A percentile compares a stretch with the other conserved stretches of the same genome.
Conservation (phyloP, 2,888 invertebrate genomes). For the Dryobotodes eremita region DNA sequence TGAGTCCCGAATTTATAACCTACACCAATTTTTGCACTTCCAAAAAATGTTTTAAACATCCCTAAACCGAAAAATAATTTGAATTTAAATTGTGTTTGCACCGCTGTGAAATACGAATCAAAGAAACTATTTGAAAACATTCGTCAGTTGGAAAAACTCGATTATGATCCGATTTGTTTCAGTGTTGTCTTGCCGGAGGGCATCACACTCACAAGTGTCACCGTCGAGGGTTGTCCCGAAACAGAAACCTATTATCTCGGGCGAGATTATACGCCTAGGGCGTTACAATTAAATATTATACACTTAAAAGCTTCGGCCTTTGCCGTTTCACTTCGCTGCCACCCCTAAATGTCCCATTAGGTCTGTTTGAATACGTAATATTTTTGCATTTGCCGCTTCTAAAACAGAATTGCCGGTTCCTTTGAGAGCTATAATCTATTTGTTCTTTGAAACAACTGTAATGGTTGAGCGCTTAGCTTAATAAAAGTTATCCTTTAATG, state of each 20-base stretch:
- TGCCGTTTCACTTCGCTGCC: constrained; percentile 91
- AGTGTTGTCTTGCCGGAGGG: constrained; percentile 87
- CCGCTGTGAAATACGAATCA: constrained; percentile 49
- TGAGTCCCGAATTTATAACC: constrained; percentile 79
- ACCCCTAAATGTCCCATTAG: constrained; percentile 91
- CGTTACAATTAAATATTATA: constrained; percentile 91
- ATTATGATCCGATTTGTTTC: constrained; percentile 90
- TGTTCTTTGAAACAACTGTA: constrained; percentile 90
- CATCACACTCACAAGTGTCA: constrained; percentile 89
- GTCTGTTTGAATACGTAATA: constrained; percentile 91
- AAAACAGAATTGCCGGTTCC: constrained; percentile 90
- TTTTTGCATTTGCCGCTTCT: constrained; percentile 90
- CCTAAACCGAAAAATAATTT: constrained; percentile 55
- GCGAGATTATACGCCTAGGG: constrained; percentile 91
- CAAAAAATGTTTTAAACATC: constrained; percentile 53
- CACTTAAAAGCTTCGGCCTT: constrained; percentile 91
- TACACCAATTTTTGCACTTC: constrained; percentile 68
- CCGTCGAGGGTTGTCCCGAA: constrained; percentile 89
- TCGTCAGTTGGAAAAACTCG: constrained; percentile 86
- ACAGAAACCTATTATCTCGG: constrained; percentile 91
- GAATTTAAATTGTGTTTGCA: constrained; percentile 54
- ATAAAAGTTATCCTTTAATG: constrained; percentile 85
- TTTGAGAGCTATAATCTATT: constrained; percentile 90
- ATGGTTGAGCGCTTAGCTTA: constrained; percentile 87
- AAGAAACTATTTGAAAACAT: constrained; percentile 75